A percentile compares a stretch with the other conserved stretches of the same genome.
phyloP scores from a whole-genome alignment of 35 echinoderm and acorn worm genomes.

The Hemicentrotus pulcherrimus region DNA sequence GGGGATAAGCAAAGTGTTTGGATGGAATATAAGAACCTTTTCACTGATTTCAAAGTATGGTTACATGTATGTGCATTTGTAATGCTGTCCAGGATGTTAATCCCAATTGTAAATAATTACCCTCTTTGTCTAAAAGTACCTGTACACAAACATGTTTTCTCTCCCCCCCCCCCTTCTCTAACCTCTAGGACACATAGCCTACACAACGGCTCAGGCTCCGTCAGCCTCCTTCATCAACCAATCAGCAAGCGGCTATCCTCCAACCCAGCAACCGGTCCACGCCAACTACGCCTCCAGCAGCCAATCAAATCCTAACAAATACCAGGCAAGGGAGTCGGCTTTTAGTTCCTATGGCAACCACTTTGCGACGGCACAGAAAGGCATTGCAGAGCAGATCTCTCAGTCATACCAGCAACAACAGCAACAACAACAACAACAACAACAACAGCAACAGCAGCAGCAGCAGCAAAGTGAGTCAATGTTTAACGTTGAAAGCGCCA shows the following conservation, averaged over 20 bases:
- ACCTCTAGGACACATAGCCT: conserved; percentile 59
- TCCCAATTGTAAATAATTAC: too few species aligned
- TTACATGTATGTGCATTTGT: too few species aligned
- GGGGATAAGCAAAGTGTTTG: too few species aligned
- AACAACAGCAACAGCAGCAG: not conserved
- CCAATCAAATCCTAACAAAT: conserved; percentile 72
- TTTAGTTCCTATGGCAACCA: conserved; percentile 57
- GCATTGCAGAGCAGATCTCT: conserved; percentile 39
- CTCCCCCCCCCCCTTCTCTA: not conserved
- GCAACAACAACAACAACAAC: conserved; percentile 29
- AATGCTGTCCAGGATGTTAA: too few species aligned
- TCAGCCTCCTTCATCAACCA: conserved; percentile 64
- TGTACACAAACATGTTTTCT: too few species aligned
- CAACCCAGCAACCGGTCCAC: conserved; percentile 76
- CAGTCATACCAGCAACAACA: conserved; percentile 56
- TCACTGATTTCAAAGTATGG: too few species aligned
- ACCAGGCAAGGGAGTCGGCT: conserved; percentile 71
- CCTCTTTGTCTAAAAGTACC: too few species aligned
- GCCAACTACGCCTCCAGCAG: conserved; percentile 60
- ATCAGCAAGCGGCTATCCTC: conserved; percentile 62
- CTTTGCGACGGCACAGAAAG: conserved; percentile 42
- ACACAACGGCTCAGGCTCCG: conserved; percentile 68
- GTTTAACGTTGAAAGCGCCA: too few species aligned
- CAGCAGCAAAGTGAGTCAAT: not conserved
- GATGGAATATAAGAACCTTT: too few species aligned